Percentiles rank a stretch among this genome's conserved stretches.
Evolutionary conservation across 2,113 vertebrate species (phyloP).

Genomic region (Sorex araneus): DNA sequence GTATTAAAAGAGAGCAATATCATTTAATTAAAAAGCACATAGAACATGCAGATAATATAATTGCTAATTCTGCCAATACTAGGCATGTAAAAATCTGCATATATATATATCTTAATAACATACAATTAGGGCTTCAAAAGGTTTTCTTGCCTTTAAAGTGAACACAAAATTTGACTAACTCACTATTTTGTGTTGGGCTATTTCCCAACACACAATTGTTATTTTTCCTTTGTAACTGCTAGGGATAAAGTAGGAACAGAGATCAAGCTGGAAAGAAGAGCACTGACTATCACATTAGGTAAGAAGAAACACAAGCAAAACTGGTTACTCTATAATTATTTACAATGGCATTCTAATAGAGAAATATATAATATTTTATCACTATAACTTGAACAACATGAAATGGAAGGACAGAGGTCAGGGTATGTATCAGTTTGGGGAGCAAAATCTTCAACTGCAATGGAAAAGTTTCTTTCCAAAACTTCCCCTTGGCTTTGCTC

Average conservation of each 20-base stretch:
- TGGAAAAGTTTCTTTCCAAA: constrained; percentile 53
- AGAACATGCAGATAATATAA: background rate
- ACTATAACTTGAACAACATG: background rate
- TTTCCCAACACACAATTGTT: constrained; percentile 10
- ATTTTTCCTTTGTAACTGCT: constrained; percentile 39
- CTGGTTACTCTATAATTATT: background rate
- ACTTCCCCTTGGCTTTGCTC: constrained; percentile 60
- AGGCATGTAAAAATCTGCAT: constrained; percentile 47
- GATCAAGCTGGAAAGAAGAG: background rate
- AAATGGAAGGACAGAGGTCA: background rate
- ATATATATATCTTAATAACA: background rate
- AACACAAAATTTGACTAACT: constrained; percentile 4
- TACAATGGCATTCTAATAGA: constrained; percentile 1
- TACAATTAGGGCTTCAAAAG: background rate
- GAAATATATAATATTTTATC: constrained; percentile 21
- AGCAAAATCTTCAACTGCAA: constrained; percentile 51
- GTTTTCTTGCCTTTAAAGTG: background rate
- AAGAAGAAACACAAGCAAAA: constrained; percentile 29
- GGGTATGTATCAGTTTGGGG: background rate
- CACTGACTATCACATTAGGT: background rate
- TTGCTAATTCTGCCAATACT: background rate
- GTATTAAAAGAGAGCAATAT: background rate
- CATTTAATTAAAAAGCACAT: background rate
- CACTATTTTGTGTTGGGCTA: background rate
- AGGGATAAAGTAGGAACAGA: background rate